Evolutionary conservation across 2,797 vertebrate species (phyloP).

Genomic region (Enteromius mattozi): DNA sequence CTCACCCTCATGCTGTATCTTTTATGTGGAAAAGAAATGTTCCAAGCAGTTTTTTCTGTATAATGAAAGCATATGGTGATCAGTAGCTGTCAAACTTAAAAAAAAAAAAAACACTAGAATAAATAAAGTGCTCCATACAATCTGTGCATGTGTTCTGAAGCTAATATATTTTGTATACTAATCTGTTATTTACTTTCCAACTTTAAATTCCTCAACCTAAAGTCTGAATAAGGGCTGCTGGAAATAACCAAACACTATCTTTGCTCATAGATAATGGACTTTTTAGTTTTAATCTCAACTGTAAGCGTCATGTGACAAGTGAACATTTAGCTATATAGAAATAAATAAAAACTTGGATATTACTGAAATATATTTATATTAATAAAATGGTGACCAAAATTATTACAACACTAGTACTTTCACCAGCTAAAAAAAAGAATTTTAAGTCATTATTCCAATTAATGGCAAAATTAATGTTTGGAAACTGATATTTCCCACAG

Average conservation of each 20-base stretch:
- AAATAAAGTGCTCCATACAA: neutral
- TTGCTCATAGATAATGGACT: neutral
- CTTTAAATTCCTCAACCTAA: neutral
- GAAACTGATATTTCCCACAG: too few species aligned
- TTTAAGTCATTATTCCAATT: too few species aligned
- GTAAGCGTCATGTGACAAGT: neutral
- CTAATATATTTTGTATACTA: neutral
- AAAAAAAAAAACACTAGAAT: neutral
- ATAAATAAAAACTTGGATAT: neutral
- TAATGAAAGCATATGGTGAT: constrained; percentile 24
- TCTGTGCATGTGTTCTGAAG: neutral
- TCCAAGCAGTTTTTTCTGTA: constrained; percentile 50
- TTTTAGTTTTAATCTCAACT: neutral
- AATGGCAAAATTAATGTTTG: too few species aligned
- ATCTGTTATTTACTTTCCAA: neutral
- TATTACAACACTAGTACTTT: too few species aligned
- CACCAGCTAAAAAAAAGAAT: too few species aligned
- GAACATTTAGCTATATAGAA: neutral
- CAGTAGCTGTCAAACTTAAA: neutral
- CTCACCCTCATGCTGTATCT: neutral
- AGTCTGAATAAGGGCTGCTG: neutral
- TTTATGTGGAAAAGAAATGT: neutral
- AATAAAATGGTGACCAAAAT: too few species aligned
- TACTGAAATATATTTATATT: neutral
- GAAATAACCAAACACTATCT: neutral